These are phyloP conservation scores for Lepilemur septentrionalis DNA, from an alignment of 2,797 vertebrate species.

Conservation along the genomic window DNA sequence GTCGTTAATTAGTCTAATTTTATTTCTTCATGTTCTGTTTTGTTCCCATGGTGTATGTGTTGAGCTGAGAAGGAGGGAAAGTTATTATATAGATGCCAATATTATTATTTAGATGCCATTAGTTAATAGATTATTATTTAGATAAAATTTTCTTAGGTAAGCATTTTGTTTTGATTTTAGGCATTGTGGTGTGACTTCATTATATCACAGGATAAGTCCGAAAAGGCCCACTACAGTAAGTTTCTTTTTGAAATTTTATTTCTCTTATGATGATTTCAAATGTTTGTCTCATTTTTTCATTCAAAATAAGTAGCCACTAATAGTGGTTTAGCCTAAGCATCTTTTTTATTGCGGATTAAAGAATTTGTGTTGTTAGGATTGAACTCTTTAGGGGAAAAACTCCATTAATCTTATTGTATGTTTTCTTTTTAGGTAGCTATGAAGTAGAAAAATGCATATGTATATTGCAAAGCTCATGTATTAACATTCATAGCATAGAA, in stretches of 20 bases:
- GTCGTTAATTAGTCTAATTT: neutral
- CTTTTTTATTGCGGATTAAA: constrained; percentile 33
- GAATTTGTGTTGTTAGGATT: neutral
- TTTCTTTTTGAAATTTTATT: constrained; percentile 69
- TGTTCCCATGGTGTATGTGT: neutral
- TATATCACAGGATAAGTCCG: constrained; percentile 88
- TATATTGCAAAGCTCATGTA: constrained; percentile 94
- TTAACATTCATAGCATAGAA: constrained; percentile 95
- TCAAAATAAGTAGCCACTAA: constrained; percentile 10
- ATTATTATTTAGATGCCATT: neutral
- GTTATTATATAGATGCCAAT: neutral
- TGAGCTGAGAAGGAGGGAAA: neutral
- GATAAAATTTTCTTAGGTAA: constrained; percentile 42
- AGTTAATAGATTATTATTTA: constrained; percentile 32
- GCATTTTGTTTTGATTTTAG: constrained; percentile 84
- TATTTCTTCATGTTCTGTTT: neutral
- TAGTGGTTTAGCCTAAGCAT: constrained; percentile 2
- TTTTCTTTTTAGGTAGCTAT: constrained; percentile 65
- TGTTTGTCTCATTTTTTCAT: neutral
- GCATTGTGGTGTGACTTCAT: constrained; percentile 97
- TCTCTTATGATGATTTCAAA: constrained; percentile 10
- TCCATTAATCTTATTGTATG: neutral
- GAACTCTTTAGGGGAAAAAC: neutral
- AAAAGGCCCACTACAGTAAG: constrained; percentile 85
- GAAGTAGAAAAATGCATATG: constrained; percentile 95